phyloP scores from a whole-genome alignment of 2,888 invertebrate species.

The Gastrophysa polygoni region DNA sequence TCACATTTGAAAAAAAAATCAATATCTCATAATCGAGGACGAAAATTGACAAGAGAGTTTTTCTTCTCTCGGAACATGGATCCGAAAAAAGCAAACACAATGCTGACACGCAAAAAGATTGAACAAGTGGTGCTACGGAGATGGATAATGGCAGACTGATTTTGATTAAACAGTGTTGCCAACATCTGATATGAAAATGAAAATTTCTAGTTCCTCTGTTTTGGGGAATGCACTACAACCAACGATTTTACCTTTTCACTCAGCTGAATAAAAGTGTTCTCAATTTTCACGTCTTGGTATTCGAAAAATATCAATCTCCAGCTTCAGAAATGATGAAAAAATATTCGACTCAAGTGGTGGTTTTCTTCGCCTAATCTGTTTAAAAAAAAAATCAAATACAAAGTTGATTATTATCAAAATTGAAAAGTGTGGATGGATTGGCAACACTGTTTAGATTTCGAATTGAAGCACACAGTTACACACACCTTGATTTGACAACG shows the following conservation, averaged over 20 bases:
- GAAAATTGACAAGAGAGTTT: no score
- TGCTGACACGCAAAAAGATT: conserved; percentile 42
- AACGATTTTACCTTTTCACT: no score
- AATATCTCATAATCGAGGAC: no score
- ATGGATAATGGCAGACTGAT: conserved; percentile 28
- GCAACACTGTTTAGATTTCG: conserved; percentile 18
- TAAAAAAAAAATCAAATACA: no score
- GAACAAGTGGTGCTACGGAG: conserved; percentile 39
- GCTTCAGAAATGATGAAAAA: no score
- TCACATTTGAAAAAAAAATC: no score
- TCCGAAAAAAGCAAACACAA: conserved; percentile 31
- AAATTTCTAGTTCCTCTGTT: neutral
- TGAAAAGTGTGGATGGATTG: neutral
- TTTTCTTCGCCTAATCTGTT: no score
- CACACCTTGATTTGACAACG: conserved; percentile 61
- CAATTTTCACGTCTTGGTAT: no score
- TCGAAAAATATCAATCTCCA: no score
- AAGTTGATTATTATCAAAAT: no score
- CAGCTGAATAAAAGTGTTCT: no score
- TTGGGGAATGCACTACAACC: neutral
- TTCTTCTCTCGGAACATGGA: conserved; percentile 7
- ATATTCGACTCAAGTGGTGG: no score
- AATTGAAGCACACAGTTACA: conserved; percentile 51
- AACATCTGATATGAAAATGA: neutral
- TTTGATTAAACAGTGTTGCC: conserved; percentile 17